Conservation (phyloP, 2,888 invertebrate genomes). For the Drosophila greeni region DNA sequence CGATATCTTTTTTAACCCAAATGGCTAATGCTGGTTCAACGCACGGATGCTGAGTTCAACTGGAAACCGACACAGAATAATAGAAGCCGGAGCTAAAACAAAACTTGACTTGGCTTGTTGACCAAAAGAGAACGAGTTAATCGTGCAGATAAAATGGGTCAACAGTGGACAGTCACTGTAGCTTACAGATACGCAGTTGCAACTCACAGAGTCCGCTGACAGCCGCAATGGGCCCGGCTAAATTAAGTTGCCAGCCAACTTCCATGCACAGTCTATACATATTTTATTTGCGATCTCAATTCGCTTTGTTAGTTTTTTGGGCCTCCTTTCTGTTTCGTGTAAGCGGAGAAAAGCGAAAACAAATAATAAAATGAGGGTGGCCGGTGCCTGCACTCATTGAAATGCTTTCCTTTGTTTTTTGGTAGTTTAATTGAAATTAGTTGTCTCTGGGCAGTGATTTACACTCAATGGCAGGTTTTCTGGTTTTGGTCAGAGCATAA, state of each 20-base stretch:
- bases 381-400: conserved; percentile 11
- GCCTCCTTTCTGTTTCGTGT: conserved; percentile 7
- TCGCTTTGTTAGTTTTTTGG: conserved; percentile 45
- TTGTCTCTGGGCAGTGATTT: conserved; percentile 37
- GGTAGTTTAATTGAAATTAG: conserved; percentile 32
- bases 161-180: conserved; percentile 36
- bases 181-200: conserved; percentile 30
- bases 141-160: conserved; percentile 61
- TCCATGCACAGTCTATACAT: conserved; percentile 23
- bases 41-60: conserved; percentile 31
- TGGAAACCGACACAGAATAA: conserved; percentile 14
- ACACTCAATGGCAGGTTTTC: conserved; percentile 33
- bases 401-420: conserved; percentile 19
- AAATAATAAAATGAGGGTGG: conserved; percentile 25
- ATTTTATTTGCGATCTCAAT: conserved; percentile 37
- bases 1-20: conserved; percentile 2
- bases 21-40: neutral
- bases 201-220: conserved; percentile 17
- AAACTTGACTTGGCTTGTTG: conserved; percentile 31
- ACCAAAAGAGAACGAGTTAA: conserved; percentile 54
- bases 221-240: conserved; percentile 32
- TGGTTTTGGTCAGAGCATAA: conserved; percentile 32
- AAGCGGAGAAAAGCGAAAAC: conserved; percentile 11
- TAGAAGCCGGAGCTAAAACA: conserved; percentile 2
- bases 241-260: conserved; percentile 42